Conservation (phyloP, 2,888 invertebrate species). For the Drosophila mulleri region DNA sequence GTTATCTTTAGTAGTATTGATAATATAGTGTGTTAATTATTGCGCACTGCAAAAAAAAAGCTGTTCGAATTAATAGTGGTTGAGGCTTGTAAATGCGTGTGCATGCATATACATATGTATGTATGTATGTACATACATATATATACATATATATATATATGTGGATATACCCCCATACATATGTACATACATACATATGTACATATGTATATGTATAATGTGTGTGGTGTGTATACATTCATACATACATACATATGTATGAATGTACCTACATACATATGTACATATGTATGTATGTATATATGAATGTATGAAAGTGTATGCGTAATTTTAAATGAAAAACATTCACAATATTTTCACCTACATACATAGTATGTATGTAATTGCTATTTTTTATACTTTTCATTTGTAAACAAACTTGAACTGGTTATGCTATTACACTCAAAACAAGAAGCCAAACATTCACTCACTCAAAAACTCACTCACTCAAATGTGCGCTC, state of each 20-base stretch:
- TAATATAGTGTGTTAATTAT: too few relatives aligned
- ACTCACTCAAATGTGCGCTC: neutral
- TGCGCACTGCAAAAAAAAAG: too few relatives aligned
- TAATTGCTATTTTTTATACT: conserved; percentile 42
- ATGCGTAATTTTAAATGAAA: neutral
- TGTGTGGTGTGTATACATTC: too few relatives aligned
- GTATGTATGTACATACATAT: neutral
- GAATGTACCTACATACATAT: too few relatives aligned
- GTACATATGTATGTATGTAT: too few relatives aligned
- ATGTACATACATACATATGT: neutral
- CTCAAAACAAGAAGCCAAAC: conserved; percentile 40
- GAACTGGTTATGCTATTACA: conserved; percentile 19
- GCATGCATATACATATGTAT: too few relatives aligned
- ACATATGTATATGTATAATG: neutral
- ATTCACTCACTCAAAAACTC: neutral
- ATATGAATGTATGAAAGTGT: neutral
- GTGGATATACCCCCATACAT: neutral
- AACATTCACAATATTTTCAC: conserved; percentile 18
- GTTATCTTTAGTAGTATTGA: too few relatives aligned
- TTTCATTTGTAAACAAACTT: conserved; percentile 42
- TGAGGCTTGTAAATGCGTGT: too few relatives aligned
- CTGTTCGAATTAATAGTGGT: too few relatives aligned
- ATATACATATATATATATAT: neutral
- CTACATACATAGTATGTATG: too few relatives aligned
- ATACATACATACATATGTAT: too few relatives aligned